phyloP scores from a whole-genome alignment of 2,113 vertebrate genomes.

The Notiomystis cincta region DNA sequence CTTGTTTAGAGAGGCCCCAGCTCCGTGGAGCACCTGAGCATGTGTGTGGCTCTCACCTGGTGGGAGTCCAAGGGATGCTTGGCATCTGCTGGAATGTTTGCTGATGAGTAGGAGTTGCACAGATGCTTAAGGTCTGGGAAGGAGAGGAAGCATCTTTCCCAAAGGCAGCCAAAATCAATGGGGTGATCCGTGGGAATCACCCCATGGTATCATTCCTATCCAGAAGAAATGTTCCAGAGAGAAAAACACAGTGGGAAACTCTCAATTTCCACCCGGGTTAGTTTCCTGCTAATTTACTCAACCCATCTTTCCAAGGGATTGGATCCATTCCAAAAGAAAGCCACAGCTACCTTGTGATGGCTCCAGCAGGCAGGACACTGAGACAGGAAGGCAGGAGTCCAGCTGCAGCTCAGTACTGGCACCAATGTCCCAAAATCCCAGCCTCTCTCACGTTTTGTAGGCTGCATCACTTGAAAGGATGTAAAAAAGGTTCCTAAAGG shows the following conservation, averaged over 20 bases:
- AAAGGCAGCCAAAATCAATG: not conserved
- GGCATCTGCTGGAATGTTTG: slow-evolving; percentile 7
- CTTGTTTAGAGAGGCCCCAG: slow-evolving; percentile 32
- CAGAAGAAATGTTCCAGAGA: not conserved
- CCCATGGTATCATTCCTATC: not conserved
- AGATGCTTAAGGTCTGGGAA: not conserved
- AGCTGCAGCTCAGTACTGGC: not conserved
- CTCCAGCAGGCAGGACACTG: not conserved
- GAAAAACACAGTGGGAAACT: not conserved
- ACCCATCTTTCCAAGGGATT: not conserved
- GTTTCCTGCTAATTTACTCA: not conserved
- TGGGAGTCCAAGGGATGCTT: not conserved
- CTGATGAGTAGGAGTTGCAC: not conserved
- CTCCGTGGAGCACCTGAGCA: slow-evolving; percentile 22
- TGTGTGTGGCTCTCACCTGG: not conserved
- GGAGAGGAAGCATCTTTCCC: not conserved
- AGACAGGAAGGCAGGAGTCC: not conserved
- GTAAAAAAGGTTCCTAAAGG: not conserved
- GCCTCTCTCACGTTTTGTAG: not conserved
- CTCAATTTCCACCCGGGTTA: accelerated
- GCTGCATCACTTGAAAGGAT: not conserved
- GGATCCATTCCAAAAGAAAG: not conserved
- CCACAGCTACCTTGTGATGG: not conserved
- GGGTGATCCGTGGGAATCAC: not conserved
- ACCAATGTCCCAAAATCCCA: not conserved